Base-by-base conservation (phyloP, 2,888 invertebrate genomes). In the Laothoe populi region DNA sequence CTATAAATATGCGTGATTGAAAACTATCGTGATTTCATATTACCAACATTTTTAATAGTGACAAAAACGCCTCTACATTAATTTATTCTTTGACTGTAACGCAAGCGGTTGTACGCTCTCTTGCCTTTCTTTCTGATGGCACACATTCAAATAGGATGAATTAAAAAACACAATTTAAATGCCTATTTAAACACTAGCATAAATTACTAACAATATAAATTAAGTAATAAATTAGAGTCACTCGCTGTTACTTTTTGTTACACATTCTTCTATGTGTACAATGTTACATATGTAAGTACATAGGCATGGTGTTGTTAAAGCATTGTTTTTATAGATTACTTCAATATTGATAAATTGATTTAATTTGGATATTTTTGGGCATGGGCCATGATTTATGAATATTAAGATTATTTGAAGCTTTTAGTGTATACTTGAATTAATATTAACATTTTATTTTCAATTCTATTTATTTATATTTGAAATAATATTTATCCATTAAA, bases 11-110 rank as follows among this genome's bases (percentile, higher is more conserved):
- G n/a, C n/a, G n/a, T n/a, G n/a, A n/a, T n/a, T n/a, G n/a, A n/a
- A n/a, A n/a, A n/a, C n/a, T n/a, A n/a, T n/a, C n/a, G n/a, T n/a
- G n/a, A n/a, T n/a, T n/a, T n/a, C n/a, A n/a, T n/a, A n/a, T n/a
- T n/a, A n/a, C n/a, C n/a, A n/a, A n/a, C n/a, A n/a, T n/a, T n/a
- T n/a, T n/a, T n/a, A n/a, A n/a, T n/a, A n/a, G n/a, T n/a, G 53
- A 35, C 11, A 40, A 19, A 31, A 53, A 42, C 60, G 67, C 66
- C 69, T 80, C 81, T 82, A 70, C 66, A 68, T 72, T 65, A 61
- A 74, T 78, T 38, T 82, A 78, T 73, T 84, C 83, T 82, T 74
- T 81, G 83, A 66, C 70, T 57, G 66, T 65, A 70, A 70, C 70
- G 70, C 69, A 68, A 67, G 65, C 66, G 64, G 71, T 67, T 72